Percentiles rank a stretch among this genome's conserved stretches.
phyloP scores from a whole-genome alignment of 2,113 vertebrate species.

The Chionomys nivalis region DNA sequence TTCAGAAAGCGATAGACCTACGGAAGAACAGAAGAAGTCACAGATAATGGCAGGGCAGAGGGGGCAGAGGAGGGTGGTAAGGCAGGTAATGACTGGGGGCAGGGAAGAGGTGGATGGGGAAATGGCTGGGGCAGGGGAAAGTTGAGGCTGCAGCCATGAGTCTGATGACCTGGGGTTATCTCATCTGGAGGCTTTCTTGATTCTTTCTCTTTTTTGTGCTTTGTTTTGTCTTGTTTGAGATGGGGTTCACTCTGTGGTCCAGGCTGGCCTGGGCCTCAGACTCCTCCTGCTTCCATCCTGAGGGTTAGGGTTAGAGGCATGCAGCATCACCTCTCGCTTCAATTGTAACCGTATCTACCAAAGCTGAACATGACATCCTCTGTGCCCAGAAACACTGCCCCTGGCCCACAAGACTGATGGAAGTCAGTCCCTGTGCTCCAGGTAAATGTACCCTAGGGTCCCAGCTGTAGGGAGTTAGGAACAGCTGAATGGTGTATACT shows the following conservation, averaged over 20 bases:
- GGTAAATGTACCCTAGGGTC: neutral
- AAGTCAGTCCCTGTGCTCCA: too few relatives aligned
- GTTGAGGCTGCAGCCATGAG: rapidly evolving
- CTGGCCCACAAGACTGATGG: neutral
- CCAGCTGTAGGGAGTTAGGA: neutral
- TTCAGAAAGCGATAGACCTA: neutral
- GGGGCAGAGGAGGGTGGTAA: rapidly evolving
- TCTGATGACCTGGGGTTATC: neutral
- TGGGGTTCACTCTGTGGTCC: neutral
- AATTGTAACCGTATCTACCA: too few relatives aligned
- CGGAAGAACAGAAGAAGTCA: neutral
- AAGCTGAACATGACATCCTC: neutral
- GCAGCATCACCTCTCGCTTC: neutral
- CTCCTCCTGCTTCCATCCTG: neutral
- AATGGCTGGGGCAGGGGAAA: neutral
- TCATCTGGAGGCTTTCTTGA: neutral
- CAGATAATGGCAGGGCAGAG: neutral
- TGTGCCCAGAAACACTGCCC: neutral
- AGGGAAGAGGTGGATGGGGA: rapidly evolving
- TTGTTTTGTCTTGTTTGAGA: neutral
- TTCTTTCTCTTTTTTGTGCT: too few relatives aligned
- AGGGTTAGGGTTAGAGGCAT: neutral
- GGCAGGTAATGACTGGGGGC: neutral
- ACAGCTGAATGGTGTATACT: neutral
- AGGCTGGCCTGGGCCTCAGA: neutral